Evolutionary conservation across 2,797 vertebrate genomes (phyloP).

Genomic region (Zalophus californianus): DNA sequence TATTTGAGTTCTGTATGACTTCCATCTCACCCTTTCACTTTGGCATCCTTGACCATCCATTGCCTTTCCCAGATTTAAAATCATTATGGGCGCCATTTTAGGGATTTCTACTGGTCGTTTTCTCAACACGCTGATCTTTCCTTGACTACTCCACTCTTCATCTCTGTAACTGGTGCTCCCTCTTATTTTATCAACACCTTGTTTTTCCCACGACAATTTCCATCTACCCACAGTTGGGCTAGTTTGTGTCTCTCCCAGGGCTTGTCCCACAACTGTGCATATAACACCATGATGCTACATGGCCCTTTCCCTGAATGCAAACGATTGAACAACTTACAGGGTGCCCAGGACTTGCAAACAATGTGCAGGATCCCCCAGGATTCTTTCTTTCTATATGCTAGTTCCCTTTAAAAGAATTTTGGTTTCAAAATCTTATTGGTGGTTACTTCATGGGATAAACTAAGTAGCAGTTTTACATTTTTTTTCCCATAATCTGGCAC

Average conservation of each 20-base stretch:
- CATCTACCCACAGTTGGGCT: accelerated
- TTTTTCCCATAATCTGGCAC: neutral
- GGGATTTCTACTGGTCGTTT: neutral
- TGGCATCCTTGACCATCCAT: neutral
- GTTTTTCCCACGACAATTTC: neutral
- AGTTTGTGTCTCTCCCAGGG: neutral
- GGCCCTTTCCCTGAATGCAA: neutral
- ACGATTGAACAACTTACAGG: neutral
- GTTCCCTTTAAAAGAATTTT: neutral
- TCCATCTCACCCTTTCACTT: neutral
- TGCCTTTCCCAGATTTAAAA: neutral
- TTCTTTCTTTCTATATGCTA: neutral
- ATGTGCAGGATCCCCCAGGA: neutral
- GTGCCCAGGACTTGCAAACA: neutral
- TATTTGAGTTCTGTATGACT: neutral
- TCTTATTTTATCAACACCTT: neutral
- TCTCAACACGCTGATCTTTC: neutral
- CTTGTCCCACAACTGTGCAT: neutral
- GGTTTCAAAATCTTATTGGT: neutral
- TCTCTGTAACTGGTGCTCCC: neutral
- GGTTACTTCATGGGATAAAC: neutral
- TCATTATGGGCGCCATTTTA: neutral
- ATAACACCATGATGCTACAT: accelerated
- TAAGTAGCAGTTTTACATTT: neutral
- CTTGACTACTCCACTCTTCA: neutral